Evolutionary conservation across 2,797 vertebrate species (phyloP).

Genomic region (Ciconia nigra): DNA sequence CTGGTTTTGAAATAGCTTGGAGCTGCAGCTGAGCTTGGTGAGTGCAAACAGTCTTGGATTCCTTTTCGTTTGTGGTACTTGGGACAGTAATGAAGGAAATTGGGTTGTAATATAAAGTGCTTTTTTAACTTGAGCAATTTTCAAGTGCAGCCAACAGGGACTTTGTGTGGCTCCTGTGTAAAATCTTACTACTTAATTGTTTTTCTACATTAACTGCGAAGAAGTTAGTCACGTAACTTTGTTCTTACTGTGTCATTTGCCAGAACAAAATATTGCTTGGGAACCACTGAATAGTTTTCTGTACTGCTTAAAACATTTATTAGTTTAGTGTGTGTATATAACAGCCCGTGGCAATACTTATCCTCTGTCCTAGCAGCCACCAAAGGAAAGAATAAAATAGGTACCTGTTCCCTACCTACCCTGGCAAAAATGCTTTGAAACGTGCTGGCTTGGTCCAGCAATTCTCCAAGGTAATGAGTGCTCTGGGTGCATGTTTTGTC

Average conservation of each 20-base stretch:
- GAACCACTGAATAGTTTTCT: neutral
- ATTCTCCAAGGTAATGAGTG: neutral
- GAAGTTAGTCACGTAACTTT: neutral
- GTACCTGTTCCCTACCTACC: neutral
- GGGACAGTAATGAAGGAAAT: neutral
- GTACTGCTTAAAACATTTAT: neutral
- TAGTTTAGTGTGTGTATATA: neutral
- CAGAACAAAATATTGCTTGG: neutral
- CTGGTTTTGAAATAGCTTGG: neutral
- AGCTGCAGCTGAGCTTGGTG: neutral
- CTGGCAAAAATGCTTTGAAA: neutral
- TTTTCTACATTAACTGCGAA: accelerated
- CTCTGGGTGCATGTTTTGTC: too few relatives aligned
- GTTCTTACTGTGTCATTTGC: neutral
- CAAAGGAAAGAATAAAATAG: accelerated
- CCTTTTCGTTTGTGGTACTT: accelerated
- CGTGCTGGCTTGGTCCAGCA: too few relatives aligned
- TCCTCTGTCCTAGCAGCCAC: neutral
- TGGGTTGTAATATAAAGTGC: neutral
- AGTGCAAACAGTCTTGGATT: neutral
- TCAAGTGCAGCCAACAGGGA: neutral
- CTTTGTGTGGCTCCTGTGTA: neutral
- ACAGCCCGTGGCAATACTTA: neutral
- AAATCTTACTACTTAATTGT: neutral
- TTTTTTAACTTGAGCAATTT: neutral